These are phyloP conservation scores for Hydrozoanthus gracilis DNA, from an alignment of 92 coral and sea anemone genomes.

Conservation along the genomic window DNA sequence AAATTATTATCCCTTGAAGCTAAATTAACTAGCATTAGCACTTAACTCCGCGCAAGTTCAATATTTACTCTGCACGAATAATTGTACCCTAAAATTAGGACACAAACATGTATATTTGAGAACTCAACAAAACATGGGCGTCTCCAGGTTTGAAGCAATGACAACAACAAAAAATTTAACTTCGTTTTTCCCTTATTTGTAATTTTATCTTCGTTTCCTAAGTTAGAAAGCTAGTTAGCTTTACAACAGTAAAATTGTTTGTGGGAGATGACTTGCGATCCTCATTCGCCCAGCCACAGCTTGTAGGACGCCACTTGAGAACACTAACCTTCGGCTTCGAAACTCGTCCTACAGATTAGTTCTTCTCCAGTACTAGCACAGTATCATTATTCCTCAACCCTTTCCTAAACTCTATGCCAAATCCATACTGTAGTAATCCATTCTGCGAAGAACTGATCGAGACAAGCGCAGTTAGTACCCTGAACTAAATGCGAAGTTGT, in stretches of 20 bases:
- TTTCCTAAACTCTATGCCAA: too few relatives aligned
- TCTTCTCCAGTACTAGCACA: too few relatives aligned
- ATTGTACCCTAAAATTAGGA: slow-evolving; percentile 46
- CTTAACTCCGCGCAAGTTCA: slow-evolving; percentile 41
- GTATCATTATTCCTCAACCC: too few relatives aligned
- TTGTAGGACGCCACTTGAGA: not conserved
- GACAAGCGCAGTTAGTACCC: too few relatives aligned
- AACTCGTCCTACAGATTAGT: too few relatives aligned
- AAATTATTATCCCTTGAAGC: slow-evolving; percentile 48
- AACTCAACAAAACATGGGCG: slow-evolving; percentile 32
- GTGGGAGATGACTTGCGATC: not conserved
- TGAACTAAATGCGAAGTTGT: not conserved
- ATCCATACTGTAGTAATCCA: too few relatives aligned
- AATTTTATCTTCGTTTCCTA: not conserved
- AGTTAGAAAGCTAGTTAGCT: not conserved
- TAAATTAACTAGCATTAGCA: slow-evolving; percentile 50
- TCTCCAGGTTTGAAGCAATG: slow-evolving; percentile 20
- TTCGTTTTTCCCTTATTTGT: not conserved
- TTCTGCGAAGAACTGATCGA: too few relatives aligned
- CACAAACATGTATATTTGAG: slow-evolving; percentile 35
- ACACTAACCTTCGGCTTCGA: too few relatives aligned
- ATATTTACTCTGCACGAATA: slow-evolving; percentile 45
- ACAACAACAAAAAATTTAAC: not conserved
- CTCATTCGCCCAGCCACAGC: not conserved
- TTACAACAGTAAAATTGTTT: not conserved